Base-by-base conservation (phyloP, 1,140 invertebrate genomes). In the Saccostrea glomerata region DNA sequence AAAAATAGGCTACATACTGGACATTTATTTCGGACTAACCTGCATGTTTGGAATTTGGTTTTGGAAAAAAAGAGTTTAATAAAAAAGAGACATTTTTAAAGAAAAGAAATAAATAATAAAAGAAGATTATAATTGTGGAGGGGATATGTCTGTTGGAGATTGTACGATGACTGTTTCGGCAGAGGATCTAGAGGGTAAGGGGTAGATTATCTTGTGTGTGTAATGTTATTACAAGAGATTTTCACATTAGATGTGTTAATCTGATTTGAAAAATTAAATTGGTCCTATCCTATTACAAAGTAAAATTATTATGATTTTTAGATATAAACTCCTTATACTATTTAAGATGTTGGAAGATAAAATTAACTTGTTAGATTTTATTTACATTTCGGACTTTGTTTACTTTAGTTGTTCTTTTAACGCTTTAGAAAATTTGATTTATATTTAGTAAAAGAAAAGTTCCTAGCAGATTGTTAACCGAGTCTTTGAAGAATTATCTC, bases 131-230 rank as follows among this genome's bases (percentile, higher is more conserved):
- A 36, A 13, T 77, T 13, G 9, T 36, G 13, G 11, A 9, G 7
- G 23, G n/a, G 36, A 25, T 47, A 87, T 87, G 82, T 87, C 86
- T 23, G 86, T 84, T 1, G 86, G 83, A 23, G 73, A 83, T 66
- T 58, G 47, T 23, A 84, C 47, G n/a, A 83, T 87, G 86, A 40
- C 84, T 6, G 84, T 73, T 3, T 23, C 87, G 2, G 88, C 84
- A 5, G 84, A 89, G 5, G 85, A 85, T 63, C 30, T 89, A 23
- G 88, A 89, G 82, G 88, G 88, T 86, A 89, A 82, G 84, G 4
- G 40, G 55, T 13, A 77, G 70, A 77, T 77, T 77, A 77, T 77
- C 23, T 47, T n/a, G 70, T 77, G 60, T 66, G 70, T 77, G 23
- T 77, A 77, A 77, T 77, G 70, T 77, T 77, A 77, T 77, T 77